Conservation (phyloP, 1,140 invertebrate genomes). For the Rhagoletis zephyria region DNA sequence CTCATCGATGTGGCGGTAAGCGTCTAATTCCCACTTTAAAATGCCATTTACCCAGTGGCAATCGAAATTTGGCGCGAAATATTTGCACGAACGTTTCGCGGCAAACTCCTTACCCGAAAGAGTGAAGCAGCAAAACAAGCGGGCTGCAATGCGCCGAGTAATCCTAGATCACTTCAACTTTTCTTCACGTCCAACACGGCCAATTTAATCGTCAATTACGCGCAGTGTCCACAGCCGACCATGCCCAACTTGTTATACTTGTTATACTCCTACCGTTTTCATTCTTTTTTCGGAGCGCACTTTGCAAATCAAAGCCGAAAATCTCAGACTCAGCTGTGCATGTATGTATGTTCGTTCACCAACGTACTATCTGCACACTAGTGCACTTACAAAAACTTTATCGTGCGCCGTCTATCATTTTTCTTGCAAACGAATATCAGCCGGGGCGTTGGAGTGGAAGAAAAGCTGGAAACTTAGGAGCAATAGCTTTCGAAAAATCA, state of each 20-base stretch:
- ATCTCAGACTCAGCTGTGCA: background rate
- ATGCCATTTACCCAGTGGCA: background rate
- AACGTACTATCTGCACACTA: background rate
- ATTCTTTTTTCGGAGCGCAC: background rate
- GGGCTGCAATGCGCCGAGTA: background rate
- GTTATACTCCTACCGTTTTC: background rate
- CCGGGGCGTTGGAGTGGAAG: background rate
- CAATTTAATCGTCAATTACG: conserved; percentile 52
- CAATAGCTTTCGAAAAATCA: background rate
- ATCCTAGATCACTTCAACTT: conserved; percentile 29
- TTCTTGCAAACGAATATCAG: background rate
- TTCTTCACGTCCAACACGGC: conserved; percentile 48
- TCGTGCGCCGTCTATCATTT: conserved; percentile 26
- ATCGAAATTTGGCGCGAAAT: background rate
- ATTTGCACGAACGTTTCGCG: background rate
- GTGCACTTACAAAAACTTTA: conserved; percentile 20
- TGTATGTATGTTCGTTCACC: background rate
- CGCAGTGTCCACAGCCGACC: background rate
- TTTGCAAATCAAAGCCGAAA: conserved; percentile 22
- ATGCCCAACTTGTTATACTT: background rate
- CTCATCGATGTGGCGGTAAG: background rate
- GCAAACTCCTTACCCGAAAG: background rate
- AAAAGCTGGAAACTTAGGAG: background rate
- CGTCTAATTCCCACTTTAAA: conserved; percentile 22
- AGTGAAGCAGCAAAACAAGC: background rate